These are phyloP conservation scores for Cremastobaeus sp. DNA, from an alignment of 2,888 invertebrate species.

Conservation along the genomic window DNA sequence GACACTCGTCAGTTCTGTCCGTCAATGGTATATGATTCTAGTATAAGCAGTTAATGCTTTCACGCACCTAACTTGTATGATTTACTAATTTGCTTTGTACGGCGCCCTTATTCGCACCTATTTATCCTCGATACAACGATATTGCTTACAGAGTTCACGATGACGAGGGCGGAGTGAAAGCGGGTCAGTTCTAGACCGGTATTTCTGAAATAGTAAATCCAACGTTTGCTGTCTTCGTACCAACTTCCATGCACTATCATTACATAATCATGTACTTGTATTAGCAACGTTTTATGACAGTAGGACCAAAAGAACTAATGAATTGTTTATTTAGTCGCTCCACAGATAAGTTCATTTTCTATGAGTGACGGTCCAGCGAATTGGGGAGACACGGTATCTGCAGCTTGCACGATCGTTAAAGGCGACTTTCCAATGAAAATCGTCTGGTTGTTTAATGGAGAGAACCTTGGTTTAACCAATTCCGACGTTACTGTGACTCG, in stretches of 20 bases:
- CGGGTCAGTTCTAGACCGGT: neutral
- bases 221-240: constrained; percentile 50
- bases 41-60: neutral
- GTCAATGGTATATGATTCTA: constrained; percentile 83
- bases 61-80: neutral
- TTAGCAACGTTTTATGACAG: no score
- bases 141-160: constrained; percentile 2
- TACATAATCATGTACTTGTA: neutral
- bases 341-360: constrained; percentile 85
- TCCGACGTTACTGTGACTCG: constrained; percentile 79
- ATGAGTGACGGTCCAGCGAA: constrained; percentile 85
- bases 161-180: constrained; percentile 3
- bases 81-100: constrained; percentile 8
- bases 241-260: constrained; percentile 39
- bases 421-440: constrained; percentile 88
- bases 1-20: constrained; percentile 84
- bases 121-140: constrained; percentile 11
- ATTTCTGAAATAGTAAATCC: no score
- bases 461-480: constrained; percentile 75
- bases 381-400: constrained; percentile 84
- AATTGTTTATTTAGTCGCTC: constrained; percentile 81
- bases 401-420: constrained; percentile 85
- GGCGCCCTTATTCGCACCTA: neutral
- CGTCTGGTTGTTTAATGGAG: constrained; percentile 86
- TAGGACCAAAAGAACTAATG: no score